Evolutionary conservation across 1,140 invertebrate genomes (phyloP).

Genomic region (Dendrolimus punctatus): DNA sequence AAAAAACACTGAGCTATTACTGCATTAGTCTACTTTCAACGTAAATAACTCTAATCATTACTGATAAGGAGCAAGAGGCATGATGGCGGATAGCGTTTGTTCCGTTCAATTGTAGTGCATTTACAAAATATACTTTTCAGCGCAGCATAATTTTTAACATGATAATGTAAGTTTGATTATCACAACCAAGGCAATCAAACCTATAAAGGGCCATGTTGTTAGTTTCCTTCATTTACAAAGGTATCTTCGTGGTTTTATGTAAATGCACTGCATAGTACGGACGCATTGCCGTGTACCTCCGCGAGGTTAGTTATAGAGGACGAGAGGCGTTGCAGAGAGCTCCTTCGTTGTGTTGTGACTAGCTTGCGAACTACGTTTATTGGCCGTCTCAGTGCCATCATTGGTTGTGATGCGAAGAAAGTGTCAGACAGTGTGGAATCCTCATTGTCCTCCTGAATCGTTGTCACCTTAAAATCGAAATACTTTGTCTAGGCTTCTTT

Average conservation of each 20-base stretch:
- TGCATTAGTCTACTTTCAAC: conserved; percentile 40
- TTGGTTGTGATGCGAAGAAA: conserved; percentile 44
- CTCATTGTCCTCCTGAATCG: conserved; percentile 52
- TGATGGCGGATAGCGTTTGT: conserved; percentile 32
- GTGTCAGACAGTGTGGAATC: conserved; percentile 39
- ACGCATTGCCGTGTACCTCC: conserved; percentile 49
- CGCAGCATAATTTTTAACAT: too few species aligned
- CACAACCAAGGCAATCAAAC: too few species aligned
- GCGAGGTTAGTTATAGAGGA: conserved; percentile 63
- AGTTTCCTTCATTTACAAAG: background rate
- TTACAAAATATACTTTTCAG: conserved; percentile 26
- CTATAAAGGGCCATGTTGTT: too few species aligned
- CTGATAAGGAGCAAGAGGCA: conserved; percentile 36
- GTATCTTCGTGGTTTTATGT: conserved; percentile 18
- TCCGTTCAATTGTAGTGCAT: conserved; percentile 37
- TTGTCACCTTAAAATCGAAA: conserved; percentile 51
- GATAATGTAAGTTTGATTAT: too few species aligned
- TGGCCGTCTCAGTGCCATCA: conserved; percentile 51
- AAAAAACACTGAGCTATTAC: conserved; percentile 4
- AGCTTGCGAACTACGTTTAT: conserved; percentile 64
- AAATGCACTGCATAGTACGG: conserved; percentile 40
- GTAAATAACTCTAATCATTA: conserved; percentile 26
- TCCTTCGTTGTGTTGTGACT: conserved; percentile 59
- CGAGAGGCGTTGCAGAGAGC: conserved; percentile 58
- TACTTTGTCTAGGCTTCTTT: conserved; percentile 8